These are phyloP conservation scores for Drosophila paranaensis DNA, from an alignment of 2,888 invertebrate genomes.

Conservation along the genomic window DNA sequence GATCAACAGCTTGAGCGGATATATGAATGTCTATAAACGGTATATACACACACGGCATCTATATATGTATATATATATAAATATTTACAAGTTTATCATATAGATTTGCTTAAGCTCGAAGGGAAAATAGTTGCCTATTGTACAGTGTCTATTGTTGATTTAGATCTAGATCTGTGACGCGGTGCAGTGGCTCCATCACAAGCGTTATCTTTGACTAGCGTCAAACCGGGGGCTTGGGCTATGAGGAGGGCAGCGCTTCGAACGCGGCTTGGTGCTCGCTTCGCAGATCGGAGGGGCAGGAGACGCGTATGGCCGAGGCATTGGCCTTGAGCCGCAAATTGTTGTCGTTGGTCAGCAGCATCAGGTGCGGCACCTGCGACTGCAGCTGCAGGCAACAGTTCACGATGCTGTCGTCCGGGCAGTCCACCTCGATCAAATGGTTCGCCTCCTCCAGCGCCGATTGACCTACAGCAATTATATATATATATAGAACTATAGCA, in stretches of 20 bases:
- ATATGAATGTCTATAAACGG: too few relatives aligned
- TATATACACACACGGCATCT: too few relatives aligned
- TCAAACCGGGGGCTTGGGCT: neutral
- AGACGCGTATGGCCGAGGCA: constrained; percentile 83
- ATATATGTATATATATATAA: too few relatives aligned
- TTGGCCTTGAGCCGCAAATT: constrained; percentile 86
- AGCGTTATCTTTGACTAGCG: constrained; percentile 1
- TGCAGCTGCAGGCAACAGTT: constrained; percentile 86
- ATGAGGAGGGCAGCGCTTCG: constrained; percentile 18
- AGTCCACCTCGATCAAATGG: constrained; percentile 83
- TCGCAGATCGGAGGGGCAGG: constrained; percentile 76
- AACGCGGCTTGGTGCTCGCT: constrained; percentile 52
- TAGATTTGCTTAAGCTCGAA: constrained; percentile 3
- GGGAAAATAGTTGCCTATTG: constrained; percentile 23
- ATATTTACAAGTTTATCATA: too few relatives aligned
- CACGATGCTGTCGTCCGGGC: constrained; percentile 86
- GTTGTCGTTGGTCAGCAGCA: constrained; percentile 86
- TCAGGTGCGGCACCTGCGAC: constrained; percentile 82
- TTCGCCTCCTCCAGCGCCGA: constrained; percentile 84
- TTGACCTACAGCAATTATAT: constrained; percentile 82
- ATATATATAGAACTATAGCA: neutral
- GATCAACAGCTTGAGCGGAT: neutral
- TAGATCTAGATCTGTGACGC: neutral
- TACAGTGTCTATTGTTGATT: neutral
- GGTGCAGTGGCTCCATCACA: constrained; percentile 49